These are phyloP conservation scores for Trichechus manatus DNA, from an alignment of 2,113 vertebrate genomes.

Conservation along the genomic window DNA sequence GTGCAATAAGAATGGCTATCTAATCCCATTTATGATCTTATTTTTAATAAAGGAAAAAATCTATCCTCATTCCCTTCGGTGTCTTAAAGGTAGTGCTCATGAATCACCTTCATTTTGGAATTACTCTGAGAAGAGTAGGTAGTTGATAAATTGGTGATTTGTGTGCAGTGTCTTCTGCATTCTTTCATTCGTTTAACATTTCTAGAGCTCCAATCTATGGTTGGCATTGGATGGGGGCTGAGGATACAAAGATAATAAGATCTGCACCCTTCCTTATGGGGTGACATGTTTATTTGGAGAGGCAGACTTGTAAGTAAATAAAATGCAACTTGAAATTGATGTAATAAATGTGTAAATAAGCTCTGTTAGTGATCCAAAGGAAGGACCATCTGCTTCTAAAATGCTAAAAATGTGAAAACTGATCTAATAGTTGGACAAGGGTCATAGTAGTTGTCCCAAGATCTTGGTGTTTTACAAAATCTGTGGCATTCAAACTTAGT, in stretches of 20 bases:
- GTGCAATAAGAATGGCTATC: neutral
- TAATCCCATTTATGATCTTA: neutral
- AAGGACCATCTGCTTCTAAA: slow-evolving; percentile 17
- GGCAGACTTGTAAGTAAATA: slow-evolving; percentile 37
- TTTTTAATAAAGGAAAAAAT: neutral
- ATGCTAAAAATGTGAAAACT: slow-evolving; percentile 40
- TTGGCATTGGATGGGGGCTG: neutral
- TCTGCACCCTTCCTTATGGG: neutral
- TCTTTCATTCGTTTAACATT: neutral
- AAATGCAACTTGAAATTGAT: slow-evolving; percentile 36
- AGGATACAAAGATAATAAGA: neutral
- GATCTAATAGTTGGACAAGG: neutral
- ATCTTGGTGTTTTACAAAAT: slow-evolving; percentile 41
- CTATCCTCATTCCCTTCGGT: neutral
- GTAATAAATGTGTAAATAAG: slow-evolving; percentile 24
- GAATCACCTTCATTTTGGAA: neutral
- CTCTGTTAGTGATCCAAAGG: neutral
- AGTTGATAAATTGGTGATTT: neutral
- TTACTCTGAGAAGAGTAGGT: neutral
- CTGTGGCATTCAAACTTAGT: slow-evolving; percentile 49
- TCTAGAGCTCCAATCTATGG: neutral
- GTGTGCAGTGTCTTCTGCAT: neutral
- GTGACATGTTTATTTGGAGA: slow-evolving; percentile 9
- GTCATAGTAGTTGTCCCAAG: neutral
- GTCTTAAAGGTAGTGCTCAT: neutral